These are phyloP conservation scores for Mola mola DNA, from an alignment of 2,113 vertebrate species.

Conservation along the genomic window DNA sequence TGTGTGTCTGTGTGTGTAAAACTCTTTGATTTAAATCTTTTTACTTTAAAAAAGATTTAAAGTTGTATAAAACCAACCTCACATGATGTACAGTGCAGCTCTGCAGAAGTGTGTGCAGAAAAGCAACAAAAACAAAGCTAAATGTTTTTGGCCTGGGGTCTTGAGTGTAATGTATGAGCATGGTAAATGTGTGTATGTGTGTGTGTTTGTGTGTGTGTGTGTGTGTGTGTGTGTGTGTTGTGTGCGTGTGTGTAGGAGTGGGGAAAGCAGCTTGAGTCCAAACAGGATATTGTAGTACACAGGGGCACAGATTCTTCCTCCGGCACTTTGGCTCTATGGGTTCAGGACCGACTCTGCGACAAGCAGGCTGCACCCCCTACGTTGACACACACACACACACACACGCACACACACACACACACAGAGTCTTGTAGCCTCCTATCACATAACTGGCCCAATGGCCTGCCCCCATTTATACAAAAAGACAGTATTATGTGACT, in stretches of 20 bases:
- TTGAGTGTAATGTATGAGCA: slow-evolving; percentile 32
- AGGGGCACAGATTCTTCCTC: slow-evolving; percentile 65
- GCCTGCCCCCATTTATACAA: slow-evolving; percentile 32
- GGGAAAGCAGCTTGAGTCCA: slow-evolving; percentile 54
- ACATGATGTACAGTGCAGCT: slow-evolving; percentile 21
- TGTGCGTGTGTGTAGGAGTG: slow-evolving; percentile 6
- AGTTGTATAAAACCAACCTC: slow-evolving; percentile 1
- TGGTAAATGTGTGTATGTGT: slow-evolving; percentile 11
- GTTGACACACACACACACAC: slow-evolving; percentile 6
- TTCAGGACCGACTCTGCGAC: slow-evolving; percentile 47
- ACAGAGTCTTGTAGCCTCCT: slow-evolving; percentile 6
- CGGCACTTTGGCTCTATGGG: slow-evolving; percentile 56
- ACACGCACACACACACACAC: slow-evolving; percentile 14
- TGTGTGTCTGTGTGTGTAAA: not conserved
- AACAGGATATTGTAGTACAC: slow-evolving; percentile 80
- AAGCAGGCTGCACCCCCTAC: slow-evolving; percentile 43
- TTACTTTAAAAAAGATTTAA: no score
- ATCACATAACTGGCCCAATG: slow-evolving; percentile 50
- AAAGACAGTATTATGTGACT: no score
- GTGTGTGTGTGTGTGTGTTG: slow-evolving; percentile 24
- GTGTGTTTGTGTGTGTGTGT: slow-evolving; percentile 20
- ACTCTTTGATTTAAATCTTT: not conserved
- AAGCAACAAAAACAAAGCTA: slow-evolving; percentile 51
- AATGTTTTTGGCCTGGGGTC: slow-evolving; percentile 26
- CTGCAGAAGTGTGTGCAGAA: slow-evolving; percentile 35